Evolutionary conservation across 2,113 vertebrate species (phyloP), one percentile per base, ranked within the genome.

Genomic region (Halichoeres trimaculatus): DNA sequence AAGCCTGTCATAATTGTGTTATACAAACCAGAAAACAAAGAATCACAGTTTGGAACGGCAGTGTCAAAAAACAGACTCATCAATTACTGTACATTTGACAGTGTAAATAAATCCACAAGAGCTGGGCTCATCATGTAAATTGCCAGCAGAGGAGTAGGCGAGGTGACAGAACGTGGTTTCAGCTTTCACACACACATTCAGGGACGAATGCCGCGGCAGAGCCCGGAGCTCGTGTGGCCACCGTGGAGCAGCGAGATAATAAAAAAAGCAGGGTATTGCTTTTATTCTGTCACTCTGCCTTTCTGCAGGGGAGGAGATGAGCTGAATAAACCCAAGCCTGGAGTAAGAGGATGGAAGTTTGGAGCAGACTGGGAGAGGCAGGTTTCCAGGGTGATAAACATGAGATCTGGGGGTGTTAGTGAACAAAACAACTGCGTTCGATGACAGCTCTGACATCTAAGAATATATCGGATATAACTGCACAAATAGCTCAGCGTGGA

Each of bases 71-170:
- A 78, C 65, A 70, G 19, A 69, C 67, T 78, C 62, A 45, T 67
- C 60, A 66, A 60, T 66, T 55, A 61, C 72, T 74, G 76, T 79
- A 76, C 36, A 76, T 72, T 26, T 36, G 61, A 84, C 52, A 70
- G 70, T 34, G 80, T 82, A 87, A 87, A 89, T 85, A 85, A 89
- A 88, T 53, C 76, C 57, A 52, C 76, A 36, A 36, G 69, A 76
- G 71, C 59, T 62, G 40, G 9, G 62, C 55, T 79, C 76, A 60
- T 74, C 74, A 66, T 74, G 83, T 70, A 80, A 87, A 85, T 71
- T 83, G 80, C 70, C 77, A 77, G 68, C 19, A 47, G 74, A 54
- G 41, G 52, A 78, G 81, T 80, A 74, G 76, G 53, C 55, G 52
- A 83, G 72, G 80, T 78, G 78, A 70, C 76, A 84, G 64, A 77